Evolutionary conservation across 2,113 vertebrate genomes (phyloP).

Genomic region (Puma concolor): DNA sequence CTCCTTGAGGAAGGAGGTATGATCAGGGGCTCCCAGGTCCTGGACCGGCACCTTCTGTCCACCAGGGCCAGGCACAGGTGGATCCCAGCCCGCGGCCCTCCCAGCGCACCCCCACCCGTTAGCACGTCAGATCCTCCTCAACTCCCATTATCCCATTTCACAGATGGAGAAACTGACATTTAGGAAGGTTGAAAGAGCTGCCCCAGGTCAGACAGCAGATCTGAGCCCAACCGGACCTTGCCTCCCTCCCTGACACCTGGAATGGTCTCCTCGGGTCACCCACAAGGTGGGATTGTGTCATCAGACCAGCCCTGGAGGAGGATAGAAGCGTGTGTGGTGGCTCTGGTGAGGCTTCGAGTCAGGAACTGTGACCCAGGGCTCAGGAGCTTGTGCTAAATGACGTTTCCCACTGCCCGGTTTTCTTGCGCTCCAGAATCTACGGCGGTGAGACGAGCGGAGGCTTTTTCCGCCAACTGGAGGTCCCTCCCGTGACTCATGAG

Average conservation of each 20-base stretch:
- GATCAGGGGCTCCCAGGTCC: rapidly evolving
- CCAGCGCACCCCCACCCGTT: rapidly evolving
- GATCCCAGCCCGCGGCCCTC: rapidly evolving
- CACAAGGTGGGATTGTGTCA: neutral
- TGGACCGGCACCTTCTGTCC: neutral
- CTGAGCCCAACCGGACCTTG: rapidly evolving
- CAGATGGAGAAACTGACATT: neutral
- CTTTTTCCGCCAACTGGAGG: neutral
- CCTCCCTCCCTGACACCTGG: neutral
- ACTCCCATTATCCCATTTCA: neutral
- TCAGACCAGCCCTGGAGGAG: neutral
- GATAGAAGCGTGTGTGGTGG: rapidly evolving
- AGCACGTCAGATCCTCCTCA: rapidly evolving
- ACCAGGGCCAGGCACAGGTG: neutral
- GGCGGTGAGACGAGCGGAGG: rapidly evolving
- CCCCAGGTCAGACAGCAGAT: neutral
- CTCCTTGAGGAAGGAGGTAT: neutral
- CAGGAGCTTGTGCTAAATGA: neutral
- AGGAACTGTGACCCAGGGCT: neutral
- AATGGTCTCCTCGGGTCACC: too few species aligned
- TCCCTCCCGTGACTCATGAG: too few species aligned
- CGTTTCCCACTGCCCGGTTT: rapidly evolving
- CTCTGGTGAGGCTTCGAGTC: rapidly evolving
- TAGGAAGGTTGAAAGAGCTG: neutral
- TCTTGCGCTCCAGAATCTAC: neutral